Base-by-base conservation (phyloP, 1,140 invertebrate species). In the Drosophila repleta region DNA sequence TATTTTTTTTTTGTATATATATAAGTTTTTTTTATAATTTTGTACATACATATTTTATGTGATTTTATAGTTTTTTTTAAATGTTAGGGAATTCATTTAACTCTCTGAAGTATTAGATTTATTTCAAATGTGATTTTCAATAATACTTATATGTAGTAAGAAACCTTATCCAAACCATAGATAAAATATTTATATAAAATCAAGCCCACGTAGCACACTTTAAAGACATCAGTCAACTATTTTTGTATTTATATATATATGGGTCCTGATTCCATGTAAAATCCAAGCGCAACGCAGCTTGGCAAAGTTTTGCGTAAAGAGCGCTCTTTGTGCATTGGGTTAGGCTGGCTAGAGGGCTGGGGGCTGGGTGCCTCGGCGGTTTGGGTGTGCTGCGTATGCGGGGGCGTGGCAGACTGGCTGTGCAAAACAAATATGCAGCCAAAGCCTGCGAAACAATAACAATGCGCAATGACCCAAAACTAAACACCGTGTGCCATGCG, bases 381-480 rank as follows among this genome's bases (percentile, higher is more conserved):
- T 52, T 29, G 43, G 41, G 18, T 11, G n/a, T 13, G 8, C 8
- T 5, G 4, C 0, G 26, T 17, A 15, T 29, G 20, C 7, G 49
- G 24, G 39, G 29, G 53, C 20, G 51, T 37, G 61, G 57, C 52
- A 53, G 61, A 46, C 56, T 53, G 62, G 66, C 77, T 68, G 71
- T 43, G 67, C 71, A 75, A 71, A 75, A 70, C 77, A 88, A 88
- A 87, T 76, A 88, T 87, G 82, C 82, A 82, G 68, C 57, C 56
- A 39, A 78, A 66, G 63, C 69, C 74, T 62, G 64, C 67, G 70
- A 88, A 87, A 87, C 83, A 87, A 87, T 87, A 87, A 82, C 83
- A 83, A 74, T 76, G 83, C 63, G 83, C 83, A 87, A 87, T 87
- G 83, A 88, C 83, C 83, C 83, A 88, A 87, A 87, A 87, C 83